Base-by-base conservation (phyloP, 2,797 vertebrate species). In the Pygocentrus nattereri region DNA sequence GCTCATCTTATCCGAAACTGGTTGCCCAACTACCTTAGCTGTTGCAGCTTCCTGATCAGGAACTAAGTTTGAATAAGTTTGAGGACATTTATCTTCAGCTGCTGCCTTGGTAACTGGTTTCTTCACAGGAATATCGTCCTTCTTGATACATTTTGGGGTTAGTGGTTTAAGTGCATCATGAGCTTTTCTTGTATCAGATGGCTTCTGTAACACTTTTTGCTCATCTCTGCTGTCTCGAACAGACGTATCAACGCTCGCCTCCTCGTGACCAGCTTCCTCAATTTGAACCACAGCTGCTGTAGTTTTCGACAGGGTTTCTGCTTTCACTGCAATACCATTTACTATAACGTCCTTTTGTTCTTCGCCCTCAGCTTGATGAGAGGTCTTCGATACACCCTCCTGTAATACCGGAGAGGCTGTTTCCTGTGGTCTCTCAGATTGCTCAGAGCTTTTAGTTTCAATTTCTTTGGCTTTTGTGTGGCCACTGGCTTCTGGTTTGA, bases 381-480 rank as follows among this genome's bases (percentile, higher is more conserved):
- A 44, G 47, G 52, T 72, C 67, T 80, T 50, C 34, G 67, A 54
- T 30, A 59, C 50, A 49, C 34, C 41, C n/a, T 75, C 52, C 23
- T 47, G 78, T 58, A 41, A 52, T 19, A 58, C 56, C 38, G 25
- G 6, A 21, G 27, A 23, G 3, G 15, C n/a, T 31, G n/a, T 64
- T 11, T 74, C 52, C 61, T 78, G 49, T 78, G 62, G 31, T n/a
- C 5, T 25, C 3, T 34, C n/a, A 27, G 74, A 54, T 12, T 71
- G 49, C 38, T 80, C 70, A 15, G n/a, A 21, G 5, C 7, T 25
- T 69, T 54, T 61, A 69, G 4, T 7, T 19, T 49, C 49, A 5
- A 58, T 65, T 69, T 84, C 89, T 85, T 88, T 77, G 79, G 78
- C 85, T 86, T 84, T 81, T 85, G 88, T 76, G 21, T 83, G 78